Base-by-base conservation (phyloP, 2,888 invertebrate genomes). In the Ectemnius continuus region DNA sequence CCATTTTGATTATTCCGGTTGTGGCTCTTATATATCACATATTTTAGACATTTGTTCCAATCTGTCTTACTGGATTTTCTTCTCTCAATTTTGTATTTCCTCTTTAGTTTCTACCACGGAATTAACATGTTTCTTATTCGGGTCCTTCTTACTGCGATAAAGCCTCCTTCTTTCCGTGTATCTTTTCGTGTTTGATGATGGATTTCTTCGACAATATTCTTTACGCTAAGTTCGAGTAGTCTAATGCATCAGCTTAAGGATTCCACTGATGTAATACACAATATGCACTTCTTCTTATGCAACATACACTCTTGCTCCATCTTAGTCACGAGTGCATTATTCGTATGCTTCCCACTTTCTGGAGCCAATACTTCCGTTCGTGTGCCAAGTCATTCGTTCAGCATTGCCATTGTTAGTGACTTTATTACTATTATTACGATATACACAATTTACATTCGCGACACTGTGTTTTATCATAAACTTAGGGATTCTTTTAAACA, bases 381-480 rank as follows among this genome's bases (percentile, higher is more conserved):
- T 61, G 64, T 72, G 57, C 67, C 67, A 72, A 26, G 46, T 52
- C 59, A 74, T 75, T 74, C 59, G 18, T 70, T 72, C 69, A 74
- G 70, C 48, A 46, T 74, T 72, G 67, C 59, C 57, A 63, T 60
- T 72, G 69, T 61, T 52, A 26, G 36, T 71, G 63, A 57, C 71
- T 69, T 73, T 76, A 61, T 64, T 70, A 23, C 23, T 23, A 65
- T 70, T 63, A 69, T 72, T 80, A 81, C 71, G 76, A 82, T 86
- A 81, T 82, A 84, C 81, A 84, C 75, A 85, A 85, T 84, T 84
- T 84, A 86, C 84, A 86, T 81, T 73, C 73, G 70, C 75, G 76
- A 79, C 78, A 81, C 80, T 77, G 73, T 73, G 76, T 70, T 80
- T 77, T 73, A 76, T 68, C 65, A 66, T 75, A 45, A 68, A 64